phyloP scores from a whole-genome alignment of 2,797 vertebrate species.

The Microctenopoma stevenorrisi region DNA sequence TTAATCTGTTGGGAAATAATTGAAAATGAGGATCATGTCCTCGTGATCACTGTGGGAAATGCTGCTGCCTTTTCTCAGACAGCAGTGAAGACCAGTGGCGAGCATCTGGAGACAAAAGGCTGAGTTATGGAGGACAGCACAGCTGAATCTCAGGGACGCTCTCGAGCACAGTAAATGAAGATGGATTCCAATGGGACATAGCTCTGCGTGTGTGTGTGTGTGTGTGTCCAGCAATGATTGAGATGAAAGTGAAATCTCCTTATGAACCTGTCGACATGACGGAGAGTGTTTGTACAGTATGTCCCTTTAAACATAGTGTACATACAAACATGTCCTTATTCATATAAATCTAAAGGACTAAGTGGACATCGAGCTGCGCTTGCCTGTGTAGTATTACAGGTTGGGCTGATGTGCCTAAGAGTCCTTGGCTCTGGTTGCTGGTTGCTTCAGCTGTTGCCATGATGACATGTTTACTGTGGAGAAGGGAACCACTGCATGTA shows the following conservation, averaged over 20 bases:
- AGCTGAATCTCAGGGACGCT: constrained; percentile 63
- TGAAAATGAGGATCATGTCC: not conserved
- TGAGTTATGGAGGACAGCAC: constrained; percentile 57
- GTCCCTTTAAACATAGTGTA: constrained; percentile 16
- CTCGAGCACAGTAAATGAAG: constrained; percentile 68
- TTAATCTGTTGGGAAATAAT: constrained; percentile 34
- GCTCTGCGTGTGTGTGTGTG: constrained; percentile 18
- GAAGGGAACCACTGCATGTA: constrained; percentile 18
- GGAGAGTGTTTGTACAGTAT: constrained; percentile 44
- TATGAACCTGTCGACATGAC: constrained; percentile 64
- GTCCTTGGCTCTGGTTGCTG: constrained; percentile 14
- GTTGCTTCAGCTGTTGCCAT: constrained; percentile 71
- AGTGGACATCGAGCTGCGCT: not conserved
- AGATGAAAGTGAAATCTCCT: constrained; percentile 50
- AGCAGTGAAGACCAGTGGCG: constrained; percentile 22
- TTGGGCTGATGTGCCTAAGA: constrained; percentile 53
- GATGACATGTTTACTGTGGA: constrained; percentile 58
- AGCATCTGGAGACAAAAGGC: constrained; percentile 48
- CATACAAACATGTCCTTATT: constrained; percentile 3
- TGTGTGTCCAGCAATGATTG: constrained; percentile 32
- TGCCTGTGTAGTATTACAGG: constrained; percentile 16
- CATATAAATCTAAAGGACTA: constrained; percentile 21
- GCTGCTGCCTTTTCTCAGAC: constrained; percentile 18
- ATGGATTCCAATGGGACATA: constrained; percentile 61
- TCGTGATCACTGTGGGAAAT: constrained; percentile 9